phyloP scores from a whole-genome alignment of 2,113 vertebrate genomes.

The Nycticorax nycticorax region DNA sequence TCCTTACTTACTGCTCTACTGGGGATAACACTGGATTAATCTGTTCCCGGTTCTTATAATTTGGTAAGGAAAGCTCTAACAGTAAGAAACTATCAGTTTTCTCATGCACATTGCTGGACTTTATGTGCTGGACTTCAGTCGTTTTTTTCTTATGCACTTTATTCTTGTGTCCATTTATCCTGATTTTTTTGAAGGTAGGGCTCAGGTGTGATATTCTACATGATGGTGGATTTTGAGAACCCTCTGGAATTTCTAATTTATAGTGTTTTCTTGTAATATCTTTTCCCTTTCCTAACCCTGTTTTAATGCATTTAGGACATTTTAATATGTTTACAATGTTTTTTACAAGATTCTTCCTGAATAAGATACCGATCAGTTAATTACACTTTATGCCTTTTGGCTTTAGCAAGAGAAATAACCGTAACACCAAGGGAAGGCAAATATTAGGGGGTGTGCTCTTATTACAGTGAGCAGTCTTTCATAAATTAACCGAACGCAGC shows the following conservation, averaged over 20 bases:
- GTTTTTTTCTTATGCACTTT: not conserved
- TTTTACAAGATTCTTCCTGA: not conserved
- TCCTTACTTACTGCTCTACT: not conserved
- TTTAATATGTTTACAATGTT: not conserved
- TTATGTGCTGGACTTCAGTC: not conserved
- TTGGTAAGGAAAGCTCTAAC: not conserved
- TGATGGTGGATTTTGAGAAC: not conserved
- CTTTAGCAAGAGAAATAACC: not conserved
- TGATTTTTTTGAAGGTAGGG: not conserved
- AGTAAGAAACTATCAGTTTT: not conserved
- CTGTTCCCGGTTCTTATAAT: not conserved
- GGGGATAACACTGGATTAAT: not conserved
- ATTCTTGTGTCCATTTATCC: not conserved
- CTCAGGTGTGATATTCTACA: not conserved
- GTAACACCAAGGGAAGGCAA: not conserved
- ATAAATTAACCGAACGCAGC: rapidly evolving
- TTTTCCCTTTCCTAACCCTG: not conserved
- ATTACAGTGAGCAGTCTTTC: not conserved
- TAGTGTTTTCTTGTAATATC: not conserved
- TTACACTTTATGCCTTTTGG: not conserved
- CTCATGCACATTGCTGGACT: not conserved
- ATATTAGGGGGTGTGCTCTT: not conserved
- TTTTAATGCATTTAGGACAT: not conserved
- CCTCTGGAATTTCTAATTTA: not conserved
- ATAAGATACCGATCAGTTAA: not conserved